Conservation (phyloP, 2,888 invertebrate species). For the Thysanoteuthis rhombus region DNA sequence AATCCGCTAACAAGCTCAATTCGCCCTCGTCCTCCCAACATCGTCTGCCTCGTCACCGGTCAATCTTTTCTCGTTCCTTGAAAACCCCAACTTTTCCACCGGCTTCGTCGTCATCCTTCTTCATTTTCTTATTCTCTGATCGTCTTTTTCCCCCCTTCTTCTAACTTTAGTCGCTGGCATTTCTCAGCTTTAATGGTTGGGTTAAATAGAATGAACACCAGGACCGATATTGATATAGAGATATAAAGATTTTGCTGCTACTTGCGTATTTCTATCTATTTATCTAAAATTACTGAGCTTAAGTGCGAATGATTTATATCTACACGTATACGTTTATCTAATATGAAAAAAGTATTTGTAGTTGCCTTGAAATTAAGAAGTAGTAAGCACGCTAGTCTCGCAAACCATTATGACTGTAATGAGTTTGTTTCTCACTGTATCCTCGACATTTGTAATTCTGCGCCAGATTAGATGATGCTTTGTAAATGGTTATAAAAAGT, state of each 20-base stretch:
- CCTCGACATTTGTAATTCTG: no score
- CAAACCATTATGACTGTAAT: no score
- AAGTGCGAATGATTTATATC: no score
- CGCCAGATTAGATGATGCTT: no score
- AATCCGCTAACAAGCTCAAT: background rate
- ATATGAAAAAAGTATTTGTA: no score
- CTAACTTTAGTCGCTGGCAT: background rate
- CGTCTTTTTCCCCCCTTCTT: background rate
- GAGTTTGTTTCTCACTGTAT: no score
- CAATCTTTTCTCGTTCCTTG: background rate
- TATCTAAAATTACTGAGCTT: no score
- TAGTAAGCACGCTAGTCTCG: no score
- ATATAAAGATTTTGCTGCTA: background rate
- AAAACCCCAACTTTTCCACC: background rate
- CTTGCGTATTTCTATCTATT: no score
- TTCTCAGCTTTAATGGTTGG: background rate
- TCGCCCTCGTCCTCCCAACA: background rate
- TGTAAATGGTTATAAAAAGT: no score
- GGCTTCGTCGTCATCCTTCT: background rate
- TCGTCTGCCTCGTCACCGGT: background rate
- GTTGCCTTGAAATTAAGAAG: no score
- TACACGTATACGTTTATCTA: no score
- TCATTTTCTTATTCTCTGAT: background rate
- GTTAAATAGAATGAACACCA: background rate
- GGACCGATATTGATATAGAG: background rate